Conservation (phyloP, 2,888 invertebrate genomes). For the Tridacna crocea region DNA sequence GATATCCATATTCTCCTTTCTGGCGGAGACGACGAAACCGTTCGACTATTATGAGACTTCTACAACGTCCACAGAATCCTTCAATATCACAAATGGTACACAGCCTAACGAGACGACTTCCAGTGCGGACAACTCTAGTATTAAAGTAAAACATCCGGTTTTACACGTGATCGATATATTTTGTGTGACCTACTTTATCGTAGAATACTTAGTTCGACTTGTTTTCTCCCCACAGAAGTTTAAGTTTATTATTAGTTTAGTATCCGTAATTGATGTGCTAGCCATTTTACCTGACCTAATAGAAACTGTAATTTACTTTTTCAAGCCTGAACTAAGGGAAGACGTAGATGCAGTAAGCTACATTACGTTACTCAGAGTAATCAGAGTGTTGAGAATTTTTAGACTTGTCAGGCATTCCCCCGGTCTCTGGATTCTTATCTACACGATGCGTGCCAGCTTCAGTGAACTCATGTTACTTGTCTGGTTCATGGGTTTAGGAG, state of each 20-base stretch:
- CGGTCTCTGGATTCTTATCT: constrained; percentile 79
- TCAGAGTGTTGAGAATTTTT: constrained; percentile 77
- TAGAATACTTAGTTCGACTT: constrained; percentile 59
- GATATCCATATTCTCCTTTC: constrained; percentile 66
- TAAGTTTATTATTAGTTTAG: constrained; percentile 47
- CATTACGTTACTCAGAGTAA: constrained; percentile 72
- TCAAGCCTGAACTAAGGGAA: constrained; percentile 49
- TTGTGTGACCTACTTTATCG: constrained; percentile 61
- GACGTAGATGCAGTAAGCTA: constrained; percentile 61
- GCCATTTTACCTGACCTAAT: constrained; percentile 75
- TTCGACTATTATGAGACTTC: constrained; percentile 44
- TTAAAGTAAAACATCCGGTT: constrained; percentile 54
- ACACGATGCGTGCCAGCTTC: constrained; percentile 78
- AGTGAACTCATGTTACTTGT: constrained; percentile 78
- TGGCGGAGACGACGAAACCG: constrained; percentile 62
- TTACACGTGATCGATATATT: constrained; percentile 57
- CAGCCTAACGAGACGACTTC: background rate
- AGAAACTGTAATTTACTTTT: constrained; percentile 67
- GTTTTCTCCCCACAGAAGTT: constrained; percentile 53
- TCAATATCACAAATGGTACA: constrained; percentile 16
- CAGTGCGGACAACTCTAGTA: background rate
- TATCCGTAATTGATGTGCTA: constrained; percentile 64
- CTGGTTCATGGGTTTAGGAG: constrained; percentile 78
- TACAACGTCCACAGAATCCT: background rate
- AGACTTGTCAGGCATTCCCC: constrained; percentile 76